Evolutionary conservation across 2,797 vertebrate genomes (phyloP).

Genomic region (Pseudochaenichthys georgianus): DNA sequence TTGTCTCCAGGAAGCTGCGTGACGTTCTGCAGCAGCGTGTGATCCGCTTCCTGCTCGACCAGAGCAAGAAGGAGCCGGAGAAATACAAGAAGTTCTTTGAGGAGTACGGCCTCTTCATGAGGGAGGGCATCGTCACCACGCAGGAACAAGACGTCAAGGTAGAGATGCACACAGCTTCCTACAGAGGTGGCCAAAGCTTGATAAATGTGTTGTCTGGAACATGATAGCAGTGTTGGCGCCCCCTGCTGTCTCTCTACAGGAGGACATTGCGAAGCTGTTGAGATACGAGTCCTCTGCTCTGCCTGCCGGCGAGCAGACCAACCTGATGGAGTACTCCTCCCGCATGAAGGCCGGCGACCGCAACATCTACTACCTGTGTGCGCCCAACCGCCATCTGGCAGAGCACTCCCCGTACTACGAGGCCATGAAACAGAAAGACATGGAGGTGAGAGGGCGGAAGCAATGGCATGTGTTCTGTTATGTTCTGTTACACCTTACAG

Average conservation of each 20-base stretch:
- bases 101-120: conserved; percentile 95
- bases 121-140: conserved; percentile 94
- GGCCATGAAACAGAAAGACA: conserved; percentile 97
- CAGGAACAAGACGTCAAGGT: conserved; percentile 95
- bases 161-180: neutral
- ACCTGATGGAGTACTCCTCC: conserved; percentile 88
- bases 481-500: neutral
- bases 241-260: conserved; percentile 77
- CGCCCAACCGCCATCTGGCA: conserved; percentile 93
- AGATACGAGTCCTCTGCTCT: conserved; percentile 92
- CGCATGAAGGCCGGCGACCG: conserved; percentile 94
- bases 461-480: too few relatives aligned
- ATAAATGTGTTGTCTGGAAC: neutral
- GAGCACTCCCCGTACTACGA: conserved; percentile 96
- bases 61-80: conserved; percentile 94
- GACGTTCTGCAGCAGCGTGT: conserved; percentile 93
- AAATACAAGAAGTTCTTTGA: conserved; percentile 96
- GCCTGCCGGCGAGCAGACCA: conserved; percentile 91
- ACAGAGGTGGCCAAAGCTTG: too few relatives aligned
- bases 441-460: conserved; percentile 85
- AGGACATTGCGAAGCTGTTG: conserved; percentile 94
- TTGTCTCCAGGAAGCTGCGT: conserved; percentile 89
- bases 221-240: neutral
- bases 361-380: conserved; percentile 96
- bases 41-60: conserved; percentile 95